phyloP scores from a whole-genome alignment of 2,888 invertebrate genomes.

The Rapana venosa region DNA sequence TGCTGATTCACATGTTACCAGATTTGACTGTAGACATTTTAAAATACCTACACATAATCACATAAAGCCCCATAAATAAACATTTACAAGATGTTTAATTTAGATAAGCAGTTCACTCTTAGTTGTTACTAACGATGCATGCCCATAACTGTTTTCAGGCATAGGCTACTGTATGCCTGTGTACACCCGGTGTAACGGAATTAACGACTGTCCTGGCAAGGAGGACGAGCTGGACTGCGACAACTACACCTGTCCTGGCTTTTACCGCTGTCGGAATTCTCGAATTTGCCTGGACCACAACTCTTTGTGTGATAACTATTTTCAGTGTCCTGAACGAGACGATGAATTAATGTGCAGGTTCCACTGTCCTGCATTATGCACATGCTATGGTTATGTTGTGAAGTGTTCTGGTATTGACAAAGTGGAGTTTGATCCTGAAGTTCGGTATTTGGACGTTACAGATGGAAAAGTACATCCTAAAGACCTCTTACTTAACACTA shows the following conservation, averaged over 20 bases:
- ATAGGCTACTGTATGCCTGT: not conserved
- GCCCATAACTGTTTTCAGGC: not conserved
- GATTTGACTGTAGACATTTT: too few relatives aligned
- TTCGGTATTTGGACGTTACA: not conserved
- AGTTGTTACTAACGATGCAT: too few relatives aligned
- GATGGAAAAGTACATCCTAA: not conserved
- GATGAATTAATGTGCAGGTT: conserved; percentile 45
- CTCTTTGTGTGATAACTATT: conserved; percentile 45
- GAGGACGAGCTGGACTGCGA: not conserved
- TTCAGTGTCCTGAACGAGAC: conserved; percentile 46
- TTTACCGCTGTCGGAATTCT: conserved; percentile 39
- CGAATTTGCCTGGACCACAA: conserved; percentile 39
- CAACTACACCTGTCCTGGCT: conserved; percentile 20
- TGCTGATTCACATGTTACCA: too few relatives aligned
- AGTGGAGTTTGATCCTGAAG: not conserved
- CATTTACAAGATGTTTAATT: too few relatives aligned
- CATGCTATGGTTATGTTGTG: conserved; percentile 34
- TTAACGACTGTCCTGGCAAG: not conserved
- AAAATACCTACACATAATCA: too few relatives aligned
- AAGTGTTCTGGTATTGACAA: not conserved
- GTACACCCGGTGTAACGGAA: not conserved
- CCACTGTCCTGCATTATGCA: conserved; percentile 38
- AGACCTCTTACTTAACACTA: not conserved
- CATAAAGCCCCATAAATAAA: too few relatives aligned
- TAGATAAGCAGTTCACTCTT: too few relatives aligned